These are phyloP conservation scores for Argentina silus DNA, from an alignment of 2,797 vertebrate genomes.

Conservation along the genomic window DNA sequence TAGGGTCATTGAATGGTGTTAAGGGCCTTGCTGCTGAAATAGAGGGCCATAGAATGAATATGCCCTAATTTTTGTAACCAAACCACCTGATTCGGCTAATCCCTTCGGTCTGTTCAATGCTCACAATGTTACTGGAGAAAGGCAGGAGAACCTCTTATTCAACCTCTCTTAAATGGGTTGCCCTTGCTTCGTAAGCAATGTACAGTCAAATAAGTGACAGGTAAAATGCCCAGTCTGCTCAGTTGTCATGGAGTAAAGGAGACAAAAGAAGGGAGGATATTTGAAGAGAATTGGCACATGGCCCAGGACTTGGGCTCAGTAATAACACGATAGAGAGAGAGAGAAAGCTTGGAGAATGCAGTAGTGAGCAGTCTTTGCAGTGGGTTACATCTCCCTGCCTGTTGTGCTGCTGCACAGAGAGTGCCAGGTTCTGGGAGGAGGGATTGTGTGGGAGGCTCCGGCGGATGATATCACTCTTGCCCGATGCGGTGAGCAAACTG, in stretches of 20 bases:
- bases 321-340: not conserved
- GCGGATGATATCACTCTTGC: not conserved
- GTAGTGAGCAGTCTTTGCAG: constrained; percentile 69
- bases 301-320: not conserved
- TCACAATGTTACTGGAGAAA: not conserved
- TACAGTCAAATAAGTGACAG: too few relatives aligned
- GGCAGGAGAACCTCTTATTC: not conserved
- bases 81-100: not conserved
- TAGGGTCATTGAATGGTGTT: not conserved
- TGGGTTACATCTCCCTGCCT: constrained; percentile 55
- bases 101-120: not conserved
- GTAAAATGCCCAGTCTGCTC: too few relatives aligned
- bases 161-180: too few relatives aligned
- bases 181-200: too few relatives aligned
- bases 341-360: constrained; percentile 45
- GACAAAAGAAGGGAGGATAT: not conserved
- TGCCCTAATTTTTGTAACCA: not conserved
- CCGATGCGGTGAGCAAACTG: not conserved
- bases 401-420: constrained; percentile 34
- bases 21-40: not conserved
- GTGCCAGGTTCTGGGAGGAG: constrained; percentile 33
- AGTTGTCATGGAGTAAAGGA: not conserved
- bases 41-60: not conserved
- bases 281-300: not conserved
- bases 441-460: constrained; percentile 15